Percentiles rank a stretch among this genome's conserved stretches.
Evolutionary conservation across 2,888 invertebrate species (phyloP).

Genomic region (Stratiomys singularior): DNA sequence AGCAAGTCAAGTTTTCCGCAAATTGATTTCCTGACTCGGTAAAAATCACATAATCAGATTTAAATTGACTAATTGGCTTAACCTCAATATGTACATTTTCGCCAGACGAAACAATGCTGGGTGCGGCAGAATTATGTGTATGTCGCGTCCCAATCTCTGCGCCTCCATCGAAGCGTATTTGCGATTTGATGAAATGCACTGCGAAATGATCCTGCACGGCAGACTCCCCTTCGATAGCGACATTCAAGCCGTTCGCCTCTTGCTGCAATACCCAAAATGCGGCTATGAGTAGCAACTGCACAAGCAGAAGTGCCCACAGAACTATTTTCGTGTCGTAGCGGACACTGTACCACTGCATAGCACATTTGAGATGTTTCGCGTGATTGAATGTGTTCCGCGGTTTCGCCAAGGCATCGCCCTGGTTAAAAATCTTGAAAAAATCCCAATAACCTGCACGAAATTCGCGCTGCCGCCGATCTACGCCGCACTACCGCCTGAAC

Average conservation of each 20-base stretch:
- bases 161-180: constrained; percentile 4
- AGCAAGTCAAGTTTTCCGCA: constrained; percentile 48
- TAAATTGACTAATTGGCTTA: constrained; percentile 48
- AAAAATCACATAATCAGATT: constrained; percentile 49
- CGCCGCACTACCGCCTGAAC: constrained; percentile 18
- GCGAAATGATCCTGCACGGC: constrained; percentile 12
- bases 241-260: constrained; percentile 35
- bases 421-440: constrained; percentile 32
- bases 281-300: constrained; percentile 61
- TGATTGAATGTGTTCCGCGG: constrained; percentile 10
- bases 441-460: constrained; percentile 28
- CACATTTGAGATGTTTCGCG: constrained; percentile 46
- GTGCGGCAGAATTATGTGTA: neutral
- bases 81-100: constrained; percentile 44
- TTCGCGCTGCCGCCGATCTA: constrained; percentile 48
- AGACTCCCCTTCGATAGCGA: neutral
- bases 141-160: neutral
- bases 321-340: constrained; percentile 58
- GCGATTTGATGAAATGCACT: constrained; percentile 33
- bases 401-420: constrained; percentile 49
- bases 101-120: neutral
- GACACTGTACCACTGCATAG: constrained; percentile 50
- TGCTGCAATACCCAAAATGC: constrained; percentile 61
- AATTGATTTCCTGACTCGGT: constrained; percentile 46
- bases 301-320: constrained; percentile 60